Evolutionary conservation across 2,888 invertebrate genomes (phyloP), one percentile per base, ranked within the genome.

Genomic region (Drosophila monieri): DNA sequence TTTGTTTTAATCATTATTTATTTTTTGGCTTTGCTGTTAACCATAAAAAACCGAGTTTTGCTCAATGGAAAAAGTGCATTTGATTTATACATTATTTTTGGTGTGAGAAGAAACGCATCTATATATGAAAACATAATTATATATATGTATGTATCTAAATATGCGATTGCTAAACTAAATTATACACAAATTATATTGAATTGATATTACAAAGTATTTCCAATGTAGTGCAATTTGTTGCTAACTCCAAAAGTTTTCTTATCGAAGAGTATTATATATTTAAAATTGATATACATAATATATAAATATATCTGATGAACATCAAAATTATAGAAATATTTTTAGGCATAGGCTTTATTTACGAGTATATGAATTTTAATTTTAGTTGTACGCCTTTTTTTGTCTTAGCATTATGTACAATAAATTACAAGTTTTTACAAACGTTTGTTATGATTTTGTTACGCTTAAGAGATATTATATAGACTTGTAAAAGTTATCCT

Each of bases 151-250:
- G 12, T 18, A 18, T 49, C 14, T 32, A 52, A 18, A 58, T 53
- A 57, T 53, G 23, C 21, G 14, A 43, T 46, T 46, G 61, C 61
- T 41, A 43, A 60, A 60, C 39, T 59, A 59, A 70, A 51, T 72
- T 65, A 61, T 56, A 74, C 43, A 70, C 53, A 56, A 49, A 57
- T 70, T 59, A 46, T 52, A 55, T 37, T 53, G 54, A 70, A 80
- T 79, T 70, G 56, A 57, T 62, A 69, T 65, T 73, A 67, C 30
- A 39, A 57, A 65, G 23, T 62, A 56, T 53, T 61, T 55, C 69
- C 39, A 74, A 74, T 68, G 72, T 87, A 85, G 83, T 87, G 83
- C 76, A 83, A 87, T 85, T 74, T 69, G 74, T 76, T 79, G 75
- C 76, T 86, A 73, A 73, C 59, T 78, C 78, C 51, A 68, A 78